Evolutionary conservation across 2,113 vertebrate genomes (phyloP).

Genomic region (Takifugu bimaculatus): DNA sequence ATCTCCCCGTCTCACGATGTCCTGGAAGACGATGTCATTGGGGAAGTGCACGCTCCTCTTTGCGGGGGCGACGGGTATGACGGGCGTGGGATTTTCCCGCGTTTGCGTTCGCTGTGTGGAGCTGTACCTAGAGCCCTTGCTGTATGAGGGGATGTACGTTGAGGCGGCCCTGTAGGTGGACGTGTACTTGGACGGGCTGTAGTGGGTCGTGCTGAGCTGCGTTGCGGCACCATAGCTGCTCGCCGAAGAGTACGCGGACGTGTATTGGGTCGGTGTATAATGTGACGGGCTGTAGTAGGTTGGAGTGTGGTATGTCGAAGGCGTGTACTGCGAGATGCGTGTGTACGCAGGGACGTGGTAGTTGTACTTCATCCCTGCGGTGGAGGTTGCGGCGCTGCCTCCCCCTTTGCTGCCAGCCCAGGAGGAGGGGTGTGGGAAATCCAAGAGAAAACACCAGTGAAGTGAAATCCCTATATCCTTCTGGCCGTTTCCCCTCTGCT

Average conservation of each 20-base stretch:
- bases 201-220: constrained; percentile 1
- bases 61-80: constrained; percentile 34
- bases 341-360: constrained; percentile 62
- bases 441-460: constrained; percentile 31
- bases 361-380: constrained; percentile 81
- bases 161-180: constrained; percentile 58
- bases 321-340: constrained; percentile 58
- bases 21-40: constrained; percentile 89
- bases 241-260: background rate
- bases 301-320: constrained; percentile 52
- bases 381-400: constrained; percentile 21
- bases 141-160: constrained; percentile 53
- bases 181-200: constrained; percentile 57
- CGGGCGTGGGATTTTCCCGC: constrained; percentile 49
- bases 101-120: constrained; percentile 35
- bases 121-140: constrained; percentile 50
- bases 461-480: constrained; percentile 41
- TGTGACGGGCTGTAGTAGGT: constrained; percentile 52
- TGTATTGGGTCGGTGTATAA: constrained; percentile 51
- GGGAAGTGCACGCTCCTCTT: constrained; percentile 86
- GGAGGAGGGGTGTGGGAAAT: constrained; percentile 44
- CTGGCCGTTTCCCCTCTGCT: constrained; percentile 25
- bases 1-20: constrained; percentile 87
- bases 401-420: constrained; percentile 33
- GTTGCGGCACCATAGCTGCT: background rate